Conservation (phyloP, 1,140 invertebrate species). For the Sycophila sp. region DNA sequence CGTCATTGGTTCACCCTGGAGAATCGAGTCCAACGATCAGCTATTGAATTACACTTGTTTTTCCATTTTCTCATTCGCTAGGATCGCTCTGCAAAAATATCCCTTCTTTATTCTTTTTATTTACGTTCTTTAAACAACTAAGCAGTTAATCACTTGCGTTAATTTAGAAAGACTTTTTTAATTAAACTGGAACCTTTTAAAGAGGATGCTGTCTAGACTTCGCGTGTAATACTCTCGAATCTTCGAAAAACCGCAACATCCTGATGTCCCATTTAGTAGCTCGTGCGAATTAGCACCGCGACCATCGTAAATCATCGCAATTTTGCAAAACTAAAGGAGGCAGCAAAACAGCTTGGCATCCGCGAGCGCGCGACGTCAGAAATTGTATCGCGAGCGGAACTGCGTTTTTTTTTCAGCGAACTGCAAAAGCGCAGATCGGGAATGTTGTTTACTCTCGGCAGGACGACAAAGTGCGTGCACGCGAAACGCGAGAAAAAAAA, state of each 20-base stretch:
- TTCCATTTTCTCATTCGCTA: too few species aligned
- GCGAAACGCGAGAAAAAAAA: background rate
- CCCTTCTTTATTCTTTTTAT: too few species aligned
- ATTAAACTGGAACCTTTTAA: too few species aligned
- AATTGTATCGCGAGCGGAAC: background rate
- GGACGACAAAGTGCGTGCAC: background rate
- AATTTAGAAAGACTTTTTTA: too few species aligned
- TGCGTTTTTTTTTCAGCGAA: too few species aligned
- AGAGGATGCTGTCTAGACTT: too few species aligned
- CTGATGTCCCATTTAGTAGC: too few species aligned
- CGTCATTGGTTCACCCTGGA: conserved; percentile 10
- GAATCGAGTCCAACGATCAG: conserved; percentile 1
- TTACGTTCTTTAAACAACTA: too few species aligned
- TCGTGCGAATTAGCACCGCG: too few species aligned
- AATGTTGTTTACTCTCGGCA: conserved; percentile 1
- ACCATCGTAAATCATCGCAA: background rate
- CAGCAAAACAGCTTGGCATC: background rate
- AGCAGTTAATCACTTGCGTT: too few species aligned
- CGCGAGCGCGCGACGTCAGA: background rate
- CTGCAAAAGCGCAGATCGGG: background rate
- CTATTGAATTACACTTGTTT: background rate
- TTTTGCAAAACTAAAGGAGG: background rate
- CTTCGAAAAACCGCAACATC: background rate
- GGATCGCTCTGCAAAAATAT: too few species aligned
- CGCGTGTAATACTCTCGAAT: too few species aligned